These are phyloP conservation scores for Tragelaphus scriptus DNA, from an alignment of 2,113 vertebrate species.

Conservation along the genomic window DNA sequence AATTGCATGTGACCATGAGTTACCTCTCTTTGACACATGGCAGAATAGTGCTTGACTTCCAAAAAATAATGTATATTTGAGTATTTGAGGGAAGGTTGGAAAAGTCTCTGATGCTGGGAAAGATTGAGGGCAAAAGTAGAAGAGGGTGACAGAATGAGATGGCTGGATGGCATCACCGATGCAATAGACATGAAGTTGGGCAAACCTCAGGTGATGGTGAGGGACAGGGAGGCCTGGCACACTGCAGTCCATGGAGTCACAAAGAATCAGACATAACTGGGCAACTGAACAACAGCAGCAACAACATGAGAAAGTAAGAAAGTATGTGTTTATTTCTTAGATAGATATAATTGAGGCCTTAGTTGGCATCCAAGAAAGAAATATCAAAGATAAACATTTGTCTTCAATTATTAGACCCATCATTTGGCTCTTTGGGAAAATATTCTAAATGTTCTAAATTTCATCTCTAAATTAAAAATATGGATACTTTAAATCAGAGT, in stretches of 20 bases:
- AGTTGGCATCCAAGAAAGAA: not conserved
- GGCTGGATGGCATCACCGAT: not conserved
- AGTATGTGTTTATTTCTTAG: not conserved
- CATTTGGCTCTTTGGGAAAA: not conserved
- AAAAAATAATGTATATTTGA: not conserved
- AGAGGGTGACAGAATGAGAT: not conserved
- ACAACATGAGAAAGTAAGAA: not conserved
- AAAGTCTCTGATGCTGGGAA: not conserved
- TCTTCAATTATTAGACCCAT: not conserved
- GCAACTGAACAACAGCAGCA: not conserved
- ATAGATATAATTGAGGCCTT: not conserved
- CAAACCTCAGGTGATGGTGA: not conserved
- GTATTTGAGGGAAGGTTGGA: not conserved
- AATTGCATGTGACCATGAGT: not conserved
- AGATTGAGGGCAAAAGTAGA: not conserved
- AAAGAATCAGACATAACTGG: not conserved
- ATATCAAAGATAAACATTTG: not conserved
- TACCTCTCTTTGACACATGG: not conserved
- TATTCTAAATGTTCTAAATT: not conserved
- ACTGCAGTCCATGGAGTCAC: not conserved
- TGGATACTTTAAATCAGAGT: not conserved
- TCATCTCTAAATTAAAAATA: not conserved
- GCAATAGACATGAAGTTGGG: not conserved
- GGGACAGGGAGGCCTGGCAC: not conserved
- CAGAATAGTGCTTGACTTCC: not conserved